phyloP scores from a whole-genome alignment of 1,140 invertebrate species.

The Myzus persicae region DNA sequence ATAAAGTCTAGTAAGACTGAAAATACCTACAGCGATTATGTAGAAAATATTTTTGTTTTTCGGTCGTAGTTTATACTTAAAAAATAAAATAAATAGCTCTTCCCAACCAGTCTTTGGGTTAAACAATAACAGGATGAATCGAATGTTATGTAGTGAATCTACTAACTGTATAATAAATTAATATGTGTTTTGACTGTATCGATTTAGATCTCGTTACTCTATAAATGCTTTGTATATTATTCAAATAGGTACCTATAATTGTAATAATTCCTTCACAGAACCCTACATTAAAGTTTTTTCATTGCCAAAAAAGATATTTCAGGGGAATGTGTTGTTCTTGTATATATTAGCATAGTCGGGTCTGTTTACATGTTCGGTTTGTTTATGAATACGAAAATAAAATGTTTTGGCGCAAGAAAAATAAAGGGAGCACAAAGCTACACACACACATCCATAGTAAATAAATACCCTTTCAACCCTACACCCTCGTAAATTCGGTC shows the following conservation, averaged over 20 bases:
- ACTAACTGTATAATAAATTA: too few species aligned
- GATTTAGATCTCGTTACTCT: not conserved
- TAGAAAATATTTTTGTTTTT: too few species aligned
- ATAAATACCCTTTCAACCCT: not conserved
- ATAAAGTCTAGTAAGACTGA: not conserved
- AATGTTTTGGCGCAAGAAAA: not conserved
- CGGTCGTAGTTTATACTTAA: too few species aligned
- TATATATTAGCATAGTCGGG: not conserved
- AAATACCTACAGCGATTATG: too few species aligned
- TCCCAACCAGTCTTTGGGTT: not conserved
- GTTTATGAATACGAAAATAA: conserved; percentile 23
- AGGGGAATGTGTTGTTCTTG: not conserved
- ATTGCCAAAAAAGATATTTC: not conserved
- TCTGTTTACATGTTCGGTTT: not conserved
- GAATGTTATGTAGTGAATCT: not conserved
- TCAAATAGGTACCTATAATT: not conserved
- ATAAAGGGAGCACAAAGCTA: not conserved
- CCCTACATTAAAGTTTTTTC: not conserved
- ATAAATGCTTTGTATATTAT: not conserved
- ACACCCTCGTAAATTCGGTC: not conserved
- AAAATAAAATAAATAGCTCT: not conserved
- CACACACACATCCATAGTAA: not conserved
- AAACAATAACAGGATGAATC: not conserved
- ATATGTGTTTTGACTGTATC: not conserved
- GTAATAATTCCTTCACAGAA: not conserved